These are phyloP conservation scores for Tachystola acroxantha DNA, from an alignment of 2,888 invertebrate species.

Conservation along the genomic window DNA sequence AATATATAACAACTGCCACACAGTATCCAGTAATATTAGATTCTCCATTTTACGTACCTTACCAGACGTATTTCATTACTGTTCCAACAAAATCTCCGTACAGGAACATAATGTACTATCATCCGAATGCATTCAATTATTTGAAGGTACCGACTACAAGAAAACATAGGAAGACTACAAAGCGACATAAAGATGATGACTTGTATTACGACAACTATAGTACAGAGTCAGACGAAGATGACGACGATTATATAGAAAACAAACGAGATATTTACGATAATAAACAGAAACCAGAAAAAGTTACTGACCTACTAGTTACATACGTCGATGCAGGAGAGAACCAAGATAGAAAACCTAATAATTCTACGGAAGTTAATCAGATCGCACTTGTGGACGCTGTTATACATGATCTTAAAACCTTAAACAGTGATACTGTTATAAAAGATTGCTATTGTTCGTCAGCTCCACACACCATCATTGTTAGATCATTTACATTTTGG, in stretches of 20 bases:
- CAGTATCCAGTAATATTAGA: slow-evolving; percentile 11
- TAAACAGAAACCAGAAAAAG: background rate
- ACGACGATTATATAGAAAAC: slow-evolving; percentile 11
- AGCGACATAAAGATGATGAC: slow-evolving; percentile 20
- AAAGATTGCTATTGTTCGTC: slow-evolving; percentile 31
- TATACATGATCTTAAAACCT: slow-evolving; percentile 7
- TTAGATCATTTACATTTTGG: background rate
- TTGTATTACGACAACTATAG: slow-evolving; percentile 26
- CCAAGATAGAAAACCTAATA: background rate
- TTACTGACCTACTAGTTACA: slow-evolving; percentile 1
- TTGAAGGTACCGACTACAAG: slow-evolving; percentile 26
- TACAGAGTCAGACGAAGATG: slow-evolving; percentile 9
- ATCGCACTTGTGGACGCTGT: slow-evolving; percentile 8
- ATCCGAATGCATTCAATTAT: slow-evolving; percentile 26
- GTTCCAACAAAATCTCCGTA: slow-evolving; percentile 19
- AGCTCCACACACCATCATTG: background rate
- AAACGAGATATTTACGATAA: too few relatives aligned
- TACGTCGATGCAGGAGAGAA: background rate
- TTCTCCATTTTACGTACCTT: slow-evolving; percentile 30
- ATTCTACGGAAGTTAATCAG: slow-evolving; percentile 1
- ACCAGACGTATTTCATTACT: slow-evolving; percentile 32
- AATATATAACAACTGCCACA: background rate
- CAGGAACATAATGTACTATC: slow-evolving; percentile 24
- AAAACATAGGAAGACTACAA: slow-evolving; percentile 30
- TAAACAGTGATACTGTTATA: slow-evolving; percentile 24